Base-by-base conservation (phyloP, 2,797 vertebrate species). In the Pitangus sulphuratus region DNA sequence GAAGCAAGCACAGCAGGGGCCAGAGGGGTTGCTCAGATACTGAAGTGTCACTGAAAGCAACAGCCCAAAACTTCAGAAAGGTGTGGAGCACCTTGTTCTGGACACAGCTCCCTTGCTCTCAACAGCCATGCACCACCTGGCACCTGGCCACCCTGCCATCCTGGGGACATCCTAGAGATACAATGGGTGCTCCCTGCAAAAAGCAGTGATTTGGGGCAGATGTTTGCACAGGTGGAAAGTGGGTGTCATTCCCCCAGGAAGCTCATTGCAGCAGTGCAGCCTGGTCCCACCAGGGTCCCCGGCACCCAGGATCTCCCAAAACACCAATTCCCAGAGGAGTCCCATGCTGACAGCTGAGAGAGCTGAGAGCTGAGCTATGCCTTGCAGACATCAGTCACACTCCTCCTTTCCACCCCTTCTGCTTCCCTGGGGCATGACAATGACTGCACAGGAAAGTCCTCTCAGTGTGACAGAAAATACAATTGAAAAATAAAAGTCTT, bases 41-140 rank as follows among this genome's bases (percentile, higher is more conserved):
- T 40, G 30, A 88, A 64, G 16, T 9, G 15, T 16, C 62, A 54
- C 45, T 56, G 42, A 66, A 75, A 22, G 54, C 30, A 62, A 21
- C 1, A 5, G 18, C 50, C 72, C 28, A 47, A n/a, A 74, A 30
- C 2, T 6, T 19, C 48, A 72, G 53, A 57, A 81, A 57, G 15
- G 9, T 39, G 13, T 26, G 53, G 77, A 48, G 28, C 37, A 11
- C 47, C 77, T 56, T 33, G 17, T 22, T 71, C 33, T 33, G 47
- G 58, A 57, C 33, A 48, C 22, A 74, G n/a, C 6, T 72, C 12
- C 40, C 35, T 76, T 72, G 42, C 11, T 69, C 17, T 77, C 44
- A 28, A 11, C 2, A 3, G 44, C 31, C 6, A 3, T 3, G 4
- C 15, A n/a, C 4, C 4, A 0, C 3, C 44, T 58, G 53, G 42